Base-by-base conservation (phyloP, 30 jellyfish, hydroid and myxozoan species). In the Sanderia malayensis region DNA sequence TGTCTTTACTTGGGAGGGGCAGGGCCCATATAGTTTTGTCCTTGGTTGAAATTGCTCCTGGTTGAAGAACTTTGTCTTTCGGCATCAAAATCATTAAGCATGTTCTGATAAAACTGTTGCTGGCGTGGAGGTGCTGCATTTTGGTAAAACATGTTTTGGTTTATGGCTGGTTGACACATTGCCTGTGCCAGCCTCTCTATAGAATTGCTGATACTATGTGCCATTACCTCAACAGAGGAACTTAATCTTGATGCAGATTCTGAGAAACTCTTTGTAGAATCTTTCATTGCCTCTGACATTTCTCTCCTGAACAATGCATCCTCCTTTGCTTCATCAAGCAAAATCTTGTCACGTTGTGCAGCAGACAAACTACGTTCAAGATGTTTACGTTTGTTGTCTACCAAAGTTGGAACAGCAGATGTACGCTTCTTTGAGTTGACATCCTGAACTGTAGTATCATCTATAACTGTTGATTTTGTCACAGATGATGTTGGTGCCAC, bases 131-230 rank as follows among this genome's bases (percentile, higher is more conserved):
- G 52, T 37, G 52, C 13, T 37, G 52, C 52, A 37, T 37, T 4
- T 37, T 37, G 52, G 52, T 37, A 37, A 13, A 37, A 37, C 52
- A 37, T 37, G 52, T 37, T 37, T 37, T 37, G 52, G 52, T 13
- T 37, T 37, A 37, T 13, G 6, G 52, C 10, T 37, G 52, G 52
- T 37, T 37, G 52, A 13, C 52, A 37, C 52, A 37, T 37, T 37
- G 52, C 52, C 52, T 37, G 52, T 37, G 52, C 52, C 13, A 37
- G 52, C 52, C 52, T 37, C 52, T 37, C 52, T 37, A 37, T 37
- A 37, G 52, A 37, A 37, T 37, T 37, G 52, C 52, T 37, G 52
- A 37, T 37, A 37, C 52, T 37, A 37, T 37, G 52, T 37, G 52
- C 52, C 52, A 37, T 37, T 37, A 37, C 52, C 52, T 37, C 52